phyloP scores from a whole-genome alignment of 1,140 invertebrate genomes.

The Drosophila insularis region DNA sequence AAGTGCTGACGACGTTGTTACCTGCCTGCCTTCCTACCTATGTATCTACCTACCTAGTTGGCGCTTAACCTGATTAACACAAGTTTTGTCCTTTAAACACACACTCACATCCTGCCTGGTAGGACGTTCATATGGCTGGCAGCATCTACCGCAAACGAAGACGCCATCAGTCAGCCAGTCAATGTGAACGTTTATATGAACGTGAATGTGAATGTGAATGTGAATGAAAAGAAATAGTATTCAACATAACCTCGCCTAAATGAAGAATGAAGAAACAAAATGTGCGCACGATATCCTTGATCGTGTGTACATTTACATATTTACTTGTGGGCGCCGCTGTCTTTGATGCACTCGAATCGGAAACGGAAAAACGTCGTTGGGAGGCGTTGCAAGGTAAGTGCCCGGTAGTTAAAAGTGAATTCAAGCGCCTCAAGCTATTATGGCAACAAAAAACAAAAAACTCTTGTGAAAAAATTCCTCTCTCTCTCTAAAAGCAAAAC shows the following conservation, averaged over 20 bases:
- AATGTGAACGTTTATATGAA: constrained; percentile 30
- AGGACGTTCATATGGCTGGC: constrained; percentile 57
- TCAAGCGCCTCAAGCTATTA: too few species aligned
- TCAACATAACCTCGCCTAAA: constrained; percentile 79
- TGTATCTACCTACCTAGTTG: neutral
- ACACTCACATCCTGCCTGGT: constrained; percentile 5
- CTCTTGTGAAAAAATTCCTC: too few species aligned
- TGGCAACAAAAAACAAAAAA: too few species aligned
- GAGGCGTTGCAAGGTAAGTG: constrained; percentile 90
- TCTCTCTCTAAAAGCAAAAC: too few species aligned
- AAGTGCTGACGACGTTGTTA: constrained; percentile 21
- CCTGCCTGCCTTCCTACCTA: neutral
- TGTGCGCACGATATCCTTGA: constrained; percentile 98
- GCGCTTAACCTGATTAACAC: constrained; percentile 71
- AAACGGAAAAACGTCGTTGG: constrained; percentile 94
- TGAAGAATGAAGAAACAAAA: constrained; percentile 97
- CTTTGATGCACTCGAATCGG: constrained; percentile 98
- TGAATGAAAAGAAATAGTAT: constrained; percentile 64
- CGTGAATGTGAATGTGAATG: constrained; percentile 21
- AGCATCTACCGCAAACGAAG: constrained; percentile 58
- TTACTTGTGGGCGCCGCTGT: constrained; percentile 99
- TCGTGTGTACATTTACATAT: constrained; percentile 99
- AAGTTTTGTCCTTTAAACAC: constrained; percentile 59
- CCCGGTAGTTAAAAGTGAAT: neutral
- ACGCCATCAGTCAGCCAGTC: constrained; percentile 43